These are phyloP conservation scores for Toxotes jaculatrix DNA, from an alignment of 2,113 vertebrate species.

Conservation along the genomic window DNA sequence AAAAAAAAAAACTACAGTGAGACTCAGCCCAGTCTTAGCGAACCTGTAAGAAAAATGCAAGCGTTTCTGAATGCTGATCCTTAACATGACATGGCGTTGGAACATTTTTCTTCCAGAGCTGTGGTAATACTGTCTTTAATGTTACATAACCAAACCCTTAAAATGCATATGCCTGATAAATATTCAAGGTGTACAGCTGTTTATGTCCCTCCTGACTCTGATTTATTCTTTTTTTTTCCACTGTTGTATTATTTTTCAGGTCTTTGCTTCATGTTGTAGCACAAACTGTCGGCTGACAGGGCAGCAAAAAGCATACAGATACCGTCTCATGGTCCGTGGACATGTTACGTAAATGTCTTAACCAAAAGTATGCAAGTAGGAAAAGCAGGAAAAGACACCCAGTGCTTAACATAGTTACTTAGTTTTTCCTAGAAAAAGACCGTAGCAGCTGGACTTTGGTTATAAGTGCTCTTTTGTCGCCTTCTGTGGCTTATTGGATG, in stretches of 20 bases:
- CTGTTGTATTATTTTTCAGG: too few relatives aligned
- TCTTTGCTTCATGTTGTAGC: not conserved
- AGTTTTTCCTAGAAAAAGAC: constrained; percentile 10
- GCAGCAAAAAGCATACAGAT: not conserved
- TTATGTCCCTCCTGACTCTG: too few relatives aligned
- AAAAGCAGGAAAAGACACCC: not conserved
- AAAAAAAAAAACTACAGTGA: not conserved
- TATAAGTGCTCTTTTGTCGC: not conserved
- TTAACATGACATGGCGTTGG: not conserved
- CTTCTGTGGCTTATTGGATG: not conserved
- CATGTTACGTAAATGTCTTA: constrained; percentile 30
- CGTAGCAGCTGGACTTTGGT: not conserved
- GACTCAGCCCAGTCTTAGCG: not conserved
- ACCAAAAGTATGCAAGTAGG: constrained; percentile 16
- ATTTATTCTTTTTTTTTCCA: too few relatives aligned
- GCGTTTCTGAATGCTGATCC: not conserved
- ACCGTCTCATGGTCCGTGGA: not conserved
- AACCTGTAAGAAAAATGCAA: too few relatives aligned
- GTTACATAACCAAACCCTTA: too few relatives aligned
- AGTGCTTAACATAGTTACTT: constrained; percentile 14
- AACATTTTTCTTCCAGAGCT: not conserved
- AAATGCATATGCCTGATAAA: too few relatives aligned
- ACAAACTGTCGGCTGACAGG: not conserved
- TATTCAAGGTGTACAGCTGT: too few relatives aligned
- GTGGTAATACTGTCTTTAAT: too few relatives aligned